These are phyloP conservation scores for Eudasyphora cyanicolor DNA, from an alignment of 2,888 invertebrate species.

Conservation along the genomic window DNA sequence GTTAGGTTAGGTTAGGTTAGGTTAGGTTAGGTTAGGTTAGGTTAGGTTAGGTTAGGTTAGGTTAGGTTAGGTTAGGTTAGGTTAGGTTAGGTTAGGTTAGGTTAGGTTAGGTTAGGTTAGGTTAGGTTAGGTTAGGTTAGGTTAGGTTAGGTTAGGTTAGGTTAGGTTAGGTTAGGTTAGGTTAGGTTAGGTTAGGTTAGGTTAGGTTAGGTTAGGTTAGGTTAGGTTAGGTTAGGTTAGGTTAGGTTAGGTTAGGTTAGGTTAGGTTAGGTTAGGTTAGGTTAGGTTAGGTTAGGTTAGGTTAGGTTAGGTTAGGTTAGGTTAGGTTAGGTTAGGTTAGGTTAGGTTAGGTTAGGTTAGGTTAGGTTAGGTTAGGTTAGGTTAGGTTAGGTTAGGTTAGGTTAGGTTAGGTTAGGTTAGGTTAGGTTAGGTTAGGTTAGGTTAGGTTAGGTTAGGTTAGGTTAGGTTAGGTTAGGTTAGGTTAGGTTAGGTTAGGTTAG, in stretches of 20 bases:
- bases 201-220: constrained; percentile 7
- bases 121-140: not conserved
- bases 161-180: constrained; percentile 2
- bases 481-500: constrained; percentile 22
- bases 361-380: not conserved
- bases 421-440: not conserved
- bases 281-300: constrained; percentile 7
- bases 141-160: constrained; percentile 8
- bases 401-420: not conserved
- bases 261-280: constrained; percentile 13
- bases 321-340: not conserved
- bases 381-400: constrained; percentile 12
- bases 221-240: constrained; percentile 10
- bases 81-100: constrained; percentile 10
- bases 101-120: constrained; percentile 10
- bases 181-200: constrained; percentile 2
- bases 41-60: constrained; percentile 8
- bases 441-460: not conserved
- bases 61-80: not conserved
- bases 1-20: constrained; percentile 3
- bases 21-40: constrained; percentile 10
- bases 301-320: constrained; percentile 4
- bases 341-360: not conserved
- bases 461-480: not conserved
- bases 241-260: not conserved